Evolutionary conservation across 2,113 vertebrate genomes (phyloP).

Genomic region (Corythaeola cristata): DNA sequence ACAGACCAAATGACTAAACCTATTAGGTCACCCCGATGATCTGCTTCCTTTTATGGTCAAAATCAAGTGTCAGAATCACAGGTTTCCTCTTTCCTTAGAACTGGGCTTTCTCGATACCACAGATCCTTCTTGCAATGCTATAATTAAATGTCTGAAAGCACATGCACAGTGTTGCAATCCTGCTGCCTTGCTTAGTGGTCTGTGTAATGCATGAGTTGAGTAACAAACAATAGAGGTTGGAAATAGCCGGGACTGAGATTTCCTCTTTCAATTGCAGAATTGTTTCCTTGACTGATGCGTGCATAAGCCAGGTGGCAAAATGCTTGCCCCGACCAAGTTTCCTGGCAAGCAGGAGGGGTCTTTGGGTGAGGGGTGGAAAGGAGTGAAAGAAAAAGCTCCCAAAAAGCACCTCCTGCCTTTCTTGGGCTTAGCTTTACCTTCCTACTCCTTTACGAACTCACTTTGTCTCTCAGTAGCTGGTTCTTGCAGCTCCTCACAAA

Average conservation of each 20-base stretch:
- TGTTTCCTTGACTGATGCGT: constrained; percentile 58
- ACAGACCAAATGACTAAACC: constrained; percentile 14
- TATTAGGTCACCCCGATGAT: constrained; percentile 14
- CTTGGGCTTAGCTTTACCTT: not conserved
- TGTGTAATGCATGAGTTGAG: constrained; percentile 43
- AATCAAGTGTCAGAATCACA: constrained; percentile 45
- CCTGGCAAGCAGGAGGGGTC: not conserved
- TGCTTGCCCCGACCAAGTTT: not conserved
- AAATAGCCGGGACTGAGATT: constrained; percentile 53
- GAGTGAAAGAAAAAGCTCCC: not conserved
- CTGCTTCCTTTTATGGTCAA: constrained; percentile 69
- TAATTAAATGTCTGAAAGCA: constrained; percentile 70
- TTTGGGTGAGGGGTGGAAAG: not conserved
- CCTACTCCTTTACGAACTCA: not conserved
- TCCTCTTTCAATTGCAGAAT: constrained; percentile 68
- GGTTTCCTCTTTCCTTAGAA: constrained; percentile 70
- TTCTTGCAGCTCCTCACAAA: not conserved
- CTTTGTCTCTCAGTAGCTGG: not conserved
- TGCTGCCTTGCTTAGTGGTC: constrained; percentile 22
- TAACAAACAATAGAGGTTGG: constrained; percentile 67
- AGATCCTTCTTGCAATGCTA: constrained; percentile 50
- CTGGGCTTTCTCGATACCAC: constrained; percentile 26
- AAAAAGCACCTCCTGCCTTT: not conserved
- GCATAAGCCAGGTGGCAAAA: constrained; percentile 61
- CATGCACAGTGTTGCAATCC: constrained; percentile 66